Conservation (phyloP, 2,888 invertebrate genomes). For the Tenthredo livida region DNA sequence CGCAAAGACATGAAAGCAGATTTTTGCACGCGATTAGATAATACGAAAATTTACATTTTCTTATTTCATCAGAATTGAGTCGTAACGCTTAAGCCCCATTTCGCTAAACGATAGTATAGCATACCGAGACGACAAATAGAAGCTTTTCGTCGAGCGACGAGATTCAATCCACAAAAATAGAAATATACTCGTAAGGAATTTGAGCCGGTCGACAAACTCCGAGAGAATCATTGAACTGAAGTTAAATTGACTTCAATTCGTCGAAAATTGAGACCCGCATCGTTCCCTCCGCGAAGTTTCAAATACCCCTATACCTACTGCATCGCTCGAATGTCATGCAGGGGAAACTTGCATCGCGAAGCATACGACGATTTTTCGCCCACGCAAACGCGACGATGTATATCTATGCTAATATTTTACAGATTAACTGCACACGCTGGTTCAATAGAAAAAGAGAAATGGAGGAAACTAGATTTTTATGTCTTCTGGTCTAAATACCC, state of each 20-base stretch:
- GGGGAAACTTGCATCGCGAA: conserved; percentile 3
- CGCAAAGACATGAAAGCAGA: background rate
- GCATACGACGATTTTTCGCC: background rate
- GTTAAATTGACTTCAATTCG: conserved; percentile 49
- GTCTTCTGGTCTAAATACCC: background rate
- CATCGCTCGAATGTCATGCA: conserved; percentile 11
- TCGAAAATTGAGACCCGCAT: conserved; percentile 50
- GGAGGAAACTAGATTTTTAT: background rate
- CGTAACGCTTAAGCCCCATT: background rate
- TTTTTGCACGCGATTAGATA: background rate
- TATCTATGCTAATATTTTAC: conserved; percentile 13
- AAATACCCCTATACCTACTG: conserved; percentile 21
- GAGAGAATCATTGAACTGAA: conserved; percentile 42
- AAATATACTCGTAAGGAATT: conserved; percentile 37
- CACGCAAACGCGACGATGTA: background rate
- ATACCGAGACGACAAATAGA: background rate
- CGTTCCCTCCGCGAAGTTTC: background rate
- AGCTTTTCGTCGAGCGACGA: background rate
- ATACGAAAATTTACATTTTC: background rate
- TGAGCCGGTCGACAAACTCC: conserved; percentile 42
- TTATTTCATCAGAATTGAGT: background rate
- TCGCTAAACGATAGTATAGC: background rate
- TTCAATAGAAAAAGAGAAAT: background rate
- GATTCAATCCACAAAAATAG: conserved; percentile 38
- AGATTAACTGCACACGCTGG: background rate